A percentile compares a stretch with the other conserved stretches of the same genome.
Conservation (phyloP, 2,888 invertebrate genomes). For the Seira musarum region DNA sequence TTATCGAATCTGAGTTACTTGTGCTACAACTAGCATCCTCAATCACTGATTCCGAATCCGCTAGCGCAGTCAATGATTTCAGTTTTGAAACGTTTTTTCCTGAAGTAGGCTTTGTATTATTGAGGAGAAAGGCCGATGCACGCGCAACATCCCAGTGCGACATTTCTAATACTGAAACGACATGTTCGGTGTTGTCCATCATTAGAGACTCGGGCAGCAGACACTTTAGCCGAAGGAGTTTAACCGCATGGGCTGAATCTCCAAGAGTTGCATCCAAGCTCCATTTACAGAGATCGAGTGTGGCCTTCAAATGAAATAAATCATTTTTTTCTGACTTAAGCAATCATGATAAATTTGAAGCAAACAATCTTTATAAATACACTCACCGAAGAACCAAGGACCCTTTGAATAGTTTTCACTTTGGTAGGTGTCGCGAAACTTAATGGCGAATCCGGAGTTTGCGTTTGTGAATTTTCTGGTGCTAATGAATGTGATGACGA, state of each 20-base stretch:
- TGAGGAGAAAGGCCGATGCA: constrained; percentile 78
- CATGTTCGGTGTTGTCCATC: constrained; percentile 60
- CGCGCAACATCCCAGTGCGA: constrained; percentile 80
- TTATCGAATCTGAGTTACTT: constrained; percentile 21
- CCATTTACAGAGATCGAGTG: constrained; percentile 66
- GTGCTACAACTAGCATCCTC: constrained; percentile 20
- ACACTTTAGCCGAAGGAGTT: constrained; percentile 65
- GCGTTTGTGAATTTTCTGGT: neutral
- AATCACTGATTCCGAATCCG: constrained; percentile 14
- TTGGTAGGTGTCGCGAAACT: constrained; percentile 58
- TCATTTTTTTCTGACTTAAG: neutral
- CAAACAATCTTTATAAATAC: neutral
- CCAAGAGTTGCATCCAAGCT: constrained; percentile 64
- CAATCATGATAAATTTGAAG: neutral
- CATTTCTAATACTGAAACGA: constrained; percentile 73
- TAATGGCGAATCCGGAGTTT: neutral
- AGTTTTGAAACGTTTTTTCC: constrained; percentile 26
- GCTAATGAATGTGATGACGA: neutral
- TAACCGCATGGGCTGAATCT: constrained; percentile 68
- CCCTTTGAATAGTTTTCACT: constrained; percentile 67
- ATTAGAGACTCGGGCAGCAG: constrained; percentile 67
- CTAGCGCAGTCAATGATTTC: constrained; percentile 11
- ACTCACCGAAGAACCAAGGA: constrained; percentile 68
- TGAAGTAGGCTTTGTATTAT: constrained; percentile 49
- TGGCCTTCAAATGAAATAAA: constrained; percentile 51